These are phyloP conservation scores for Sweltsa coloradensis DNA, from an alignment of 1,140 invertebrate species.

Conservation along the genomic window DNA sequence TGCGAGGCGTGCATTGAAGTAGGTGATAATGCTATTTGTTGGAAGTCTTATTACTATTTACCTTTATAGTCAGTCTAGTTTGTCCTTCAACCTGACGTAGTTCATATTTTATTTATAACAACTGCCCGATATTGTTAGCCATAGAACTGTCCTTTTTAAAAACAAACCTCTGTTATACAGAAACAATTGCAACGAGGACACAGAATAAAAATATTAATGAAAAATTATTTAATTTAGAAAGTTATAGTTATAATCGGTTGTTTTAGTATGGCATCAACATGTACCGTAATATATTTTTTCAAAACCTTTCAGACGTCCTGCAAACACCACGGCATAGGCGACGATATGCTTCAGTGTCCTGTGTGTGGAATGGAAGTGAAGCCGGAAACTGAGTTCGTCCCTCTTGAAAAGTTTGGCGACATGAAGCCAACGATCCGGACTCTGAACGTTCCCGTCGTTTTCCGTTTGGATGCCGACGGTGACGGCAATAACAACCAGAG, in stretches of 20 bases:
- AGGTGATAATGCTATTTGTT: slow-evolving; percentile 17
- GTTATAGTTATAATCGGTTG: too few relatives aligned
- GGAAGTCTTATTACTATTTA: slow-evolving; percentile 7
- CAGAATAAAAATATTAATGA: too few relatives aligned
- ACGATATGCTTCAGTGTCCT: slow-evolving; percentile 35
- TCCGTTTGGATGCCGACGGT: slow-evolving; percentile 36
- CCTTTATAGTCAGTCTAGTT: background rate
- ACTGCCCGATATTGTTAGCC: too few relatives aligned
- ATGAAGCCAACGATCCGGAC: slow-evolving; percentile 30
- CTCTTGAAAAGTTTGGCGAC: slow-evolving; percentile 27
- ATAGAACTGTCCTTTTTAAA: too few relatives aligned
- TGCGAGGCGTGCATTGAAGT: slow-evolving; percentile 49
- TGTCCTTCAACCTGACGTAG: slow-evolving; percentile 6
- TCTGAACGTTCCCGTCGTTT: slow-evolving; percentile 41
- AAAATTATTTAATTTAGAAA: too few relatives aligned
- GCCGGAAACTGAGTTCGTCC: slow-evolving; percentile 34
- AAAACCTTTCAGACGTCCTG: slow-evolving; percentile 35
- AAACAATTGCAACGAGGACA: too few relatives aligned
- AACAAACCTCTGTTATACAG: too few relatives aligned
- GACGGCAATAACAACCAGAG: slow-evolving; percentile 39
- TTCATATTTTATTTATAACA: too few relatives aligned
- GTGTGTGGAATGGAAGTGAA: slow-evolving; percentile 36
- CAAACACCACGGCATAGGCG: slow-evolving; percentile 33
- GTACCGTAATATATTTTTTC: too few relatives aligned
- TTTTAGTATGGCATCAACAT: too few relatives aligned